These are phyloP conservation scores for Psococerastis gibbosa DNA, from an alignment of 2,888 invertebrate species.

Conservation along the genomic window DNA sequence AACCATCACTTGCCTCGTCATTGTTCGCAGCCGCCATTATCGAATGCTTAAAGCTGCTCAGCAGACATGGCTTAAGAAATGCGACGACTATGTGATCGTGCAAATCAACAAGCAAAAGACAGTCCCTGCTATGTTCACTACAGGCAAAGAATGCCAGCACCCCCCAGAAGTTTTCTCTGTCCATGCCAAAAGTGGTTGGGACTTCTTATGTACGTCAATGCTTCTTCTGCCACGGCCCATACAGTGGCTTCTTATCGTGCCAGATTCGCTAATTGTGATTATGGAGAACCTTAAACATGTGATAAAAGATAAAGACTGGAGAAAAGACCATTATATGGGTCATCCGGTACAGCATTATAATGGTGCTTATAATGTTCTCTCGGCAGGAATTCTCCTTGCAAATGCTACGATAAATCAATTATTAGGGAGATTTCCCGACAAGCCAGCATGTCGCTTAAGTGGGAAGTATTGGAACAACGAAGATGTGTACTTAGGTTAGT, in stretches of 20 bases:
- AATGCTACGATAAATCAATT: neutral
- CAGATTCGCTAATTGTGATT: slow-evolving; percentile 2
- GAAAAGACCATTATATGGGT: slow-evolving; percentile 1
- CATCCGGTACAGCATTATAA: neutral
- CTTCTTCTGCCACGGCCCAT: neutral
- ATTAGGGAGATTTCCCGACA: neutral
- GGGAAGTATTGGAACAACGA: slow-evolving; percentile 7
- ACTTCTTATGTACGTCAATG: neutral
- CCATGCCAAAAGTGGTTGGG: neutral
- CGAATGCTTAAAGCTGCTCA: neutral
- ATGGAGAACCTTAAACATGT: neutral
- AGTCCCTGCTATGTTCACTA: neutral
- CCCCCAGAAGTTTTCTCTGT: neutral
- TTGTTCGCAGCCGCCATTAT: neutral
- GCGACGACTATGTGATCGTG: neutral
- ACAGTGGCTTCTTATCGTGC: slow-evolving; percentile 2
- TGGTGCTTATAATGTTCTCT: neutral
- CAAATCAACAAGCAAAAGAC: neutral
- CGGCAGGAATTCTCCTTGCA: neutral
- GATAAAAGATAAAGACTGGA: neutral
- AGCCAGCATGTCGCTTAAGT: neutral
- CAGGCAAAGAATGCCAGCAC: neutral
- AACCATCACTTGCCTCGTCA: slow-evolving; percentile 11
- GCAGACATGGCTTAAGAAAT: neutral
- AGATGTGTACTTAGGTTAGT: slow-evolving; percentile 8